Evolutionary conservation across 2,113 vertebrate genomes (phyloP), one percentile per base, ranked within the genome.

Genomic region (Hipposideros armiger): DNA sequence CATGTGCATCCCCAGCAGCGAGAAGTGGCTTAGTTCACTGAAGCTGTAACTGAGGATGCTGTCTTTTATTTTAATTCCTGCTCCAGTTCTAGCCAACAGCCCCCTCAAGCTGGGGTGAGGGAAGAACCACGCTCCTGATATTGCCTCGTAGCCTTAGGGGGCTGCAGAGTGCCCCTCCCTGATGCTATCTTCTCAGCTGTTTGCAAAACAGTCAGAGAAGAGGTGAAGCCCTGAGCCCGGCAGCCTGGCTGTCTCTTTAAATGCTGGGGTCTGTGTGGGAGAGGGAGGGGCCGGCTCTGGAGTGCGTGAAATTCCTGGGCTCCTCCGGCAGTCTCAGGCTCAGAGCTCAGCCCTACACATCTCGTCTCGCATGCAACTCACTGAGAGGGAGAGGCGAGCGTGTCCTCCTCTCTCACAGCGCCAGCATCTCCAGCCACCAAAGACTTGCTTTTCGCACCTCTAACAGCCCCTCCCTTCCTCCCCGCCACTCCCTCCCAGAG

Each of bases 191-290:
- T 87, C 87, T 91, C 97, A 96, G 97, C 96, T 97, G 96, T 97
- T 97, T 96, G 97, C 92, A 87, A 92, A 97, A 88, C 94, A 95
- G 93, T 50, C 93, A 3, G 97, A 76, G 95, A 97, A 88, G 90
- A 90, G 84, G 94, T 16, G 95, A 95, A 95, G 90, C 95, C 84
- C 60, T 24, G 96, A 96, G 72, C 85, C 84, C 50, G 94, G 84
- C 95, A 94, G 96, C 94, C 96, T 32, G 95, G 97, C 98, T 98
- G 98, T 98, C 98, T 98, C 98, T 98, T 98, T 98, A 98, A 98
- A 98, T 98, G 98, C 98, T 24, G 98, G 98, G 98, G 98, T 98
- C 98, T 98, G 97, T 98, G 98, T 90, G 93, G 95, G 90, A 97
- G 97, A 97, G 97, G 98, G 98, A 96, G 98, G 98, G 98, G 97